phyloP scores from a whole-genome alignment of 1,140 invertebrate species.

The Agrypnia vestita region DNA sequence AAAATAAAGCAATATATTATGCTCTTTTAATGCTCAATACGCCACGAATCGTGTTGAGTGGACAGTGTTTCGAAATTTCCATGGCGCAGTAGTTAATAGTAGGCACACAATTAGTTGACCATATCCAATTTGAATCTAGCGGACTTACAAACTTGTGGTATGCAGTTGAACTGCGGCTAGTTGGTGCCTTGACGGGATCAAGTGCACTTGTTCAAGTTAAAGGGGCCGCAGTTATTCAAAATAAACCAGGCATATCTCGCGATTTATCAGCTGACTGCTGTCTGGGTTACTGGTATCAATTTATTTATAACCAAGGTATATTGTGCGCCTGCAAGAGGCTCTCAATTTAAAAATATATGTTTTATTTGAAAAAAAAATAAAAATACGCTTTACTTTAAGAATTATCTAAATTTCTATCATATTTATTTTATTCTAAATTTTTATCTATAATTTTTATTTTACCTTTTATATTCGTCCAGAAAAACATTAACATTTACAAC shows the following conservation, averaged over 20 bases:
- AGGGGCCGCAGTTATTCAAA: conserved; percentile 21
- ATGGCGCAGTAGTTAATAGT: too few species aligned
- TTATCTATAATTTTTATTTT: background rate
- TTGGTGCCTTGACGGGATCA: conserved; percentile 21
- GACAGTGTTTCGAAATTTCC: too few species aligned
- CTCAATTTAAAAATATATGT: too few species aligned
- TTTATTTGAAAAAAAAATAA: background rate
- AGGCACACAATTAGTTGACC: background rate
- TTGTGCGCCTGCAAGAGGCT: background rate
- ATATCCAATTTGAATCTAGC: background rate
- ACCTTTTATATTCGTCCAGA: background rate
- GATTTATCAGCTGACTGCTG: background rate
- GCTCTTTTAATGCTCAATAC: too few species aligned
- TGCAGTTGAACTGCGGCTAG: background rate
- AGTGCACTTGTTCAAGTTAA: conserved; percentile 55
- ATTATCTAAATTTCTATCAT: too few species aligned
- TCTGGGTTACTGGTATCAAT: background rate
- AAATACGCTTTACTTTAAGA: too few species aligned
- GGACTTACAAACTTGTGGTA: background rate
- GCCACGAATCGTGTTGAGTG: too few species aligned
- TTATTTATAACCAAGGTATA: background rate
- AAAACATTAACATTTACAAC: background rate
- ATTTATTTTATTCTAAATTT: background rate
- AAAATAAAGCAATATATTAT: too few species aligned
- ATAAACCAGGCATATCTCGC: conserved; percentile 8